Percentiles rank a stretch among this genome's conserved stretches.
Conservation (phyloP, 2,888 invertebrate species). For the Abscondita cerata region DNA sequence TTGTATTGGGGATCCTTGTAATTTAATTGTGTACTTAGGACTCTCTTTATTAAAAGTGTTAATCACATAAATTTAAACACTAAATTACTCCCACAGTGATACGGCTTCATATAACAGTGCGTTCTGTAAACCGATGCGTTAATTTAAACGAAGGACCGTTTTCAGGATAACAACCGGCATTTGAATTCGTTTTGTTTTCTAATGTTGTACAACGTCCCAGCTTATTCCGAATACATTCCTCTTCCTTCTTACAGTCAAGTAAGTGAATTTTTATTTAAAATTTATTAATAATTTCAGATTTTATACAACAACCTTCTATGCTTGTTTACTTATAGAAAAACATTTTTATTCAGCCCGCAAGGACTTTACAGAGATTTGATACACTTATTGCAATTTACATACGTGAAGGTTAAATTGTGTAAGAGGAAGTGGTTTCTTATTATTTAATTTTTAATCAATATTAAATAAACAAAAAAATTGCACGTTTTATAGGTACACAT, state of each 20-base stretch:
- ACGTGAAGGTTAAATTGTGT: too few relatives aligned
- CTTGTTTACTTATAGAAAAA: too few relatives aligned
- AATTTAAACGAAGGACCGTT: neutral
- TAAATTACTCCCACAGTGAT: constrained; percentile 20
- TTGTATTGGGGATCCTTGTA: constrained; percentile 45
- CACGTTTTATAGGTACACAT: too few relatives aligned
- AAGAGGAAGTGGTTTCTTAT: too few relatives aligned
- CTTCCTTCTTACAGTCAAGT: constrained; percentile 50
- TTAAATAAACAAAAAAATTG: too few relatives aligned
- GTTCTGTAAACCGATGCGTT: neutral
- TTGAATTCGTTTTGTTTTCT: constrained; percentile 22
- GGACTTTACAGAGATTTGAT: too few relatives aligned
- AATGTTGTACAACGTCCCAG: constrained; percentile 50
- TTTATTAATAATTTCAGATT: too few relatives aligned
- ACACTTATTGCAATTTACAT: too few relatives aligned
- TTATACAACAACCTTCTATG: too few relatives aligned
- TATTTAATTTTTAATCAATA: too few relatives aligned
- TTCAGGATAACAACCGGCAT: neutral
- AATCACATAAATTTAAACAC: constrained; percentile 29
- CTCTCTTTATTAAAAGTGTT: constrained; percentile 43
- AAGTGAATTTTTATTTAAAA: constrained; percentile 22
- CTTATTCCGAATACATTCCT: constrained; percentile 47
- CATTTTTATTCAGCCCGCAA: too few relatives aligned
- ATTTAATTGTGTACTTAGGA: constrained; percentile 48
- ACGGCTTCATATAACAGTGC: constrained; percentile 14